A percentile compares a stretch with the other conserved stretches of the same genome.
Evolutionary conservation across 2,888 invertebrate genomes (phyloP).

Genomic region (Melanophora roralis): DNA sequence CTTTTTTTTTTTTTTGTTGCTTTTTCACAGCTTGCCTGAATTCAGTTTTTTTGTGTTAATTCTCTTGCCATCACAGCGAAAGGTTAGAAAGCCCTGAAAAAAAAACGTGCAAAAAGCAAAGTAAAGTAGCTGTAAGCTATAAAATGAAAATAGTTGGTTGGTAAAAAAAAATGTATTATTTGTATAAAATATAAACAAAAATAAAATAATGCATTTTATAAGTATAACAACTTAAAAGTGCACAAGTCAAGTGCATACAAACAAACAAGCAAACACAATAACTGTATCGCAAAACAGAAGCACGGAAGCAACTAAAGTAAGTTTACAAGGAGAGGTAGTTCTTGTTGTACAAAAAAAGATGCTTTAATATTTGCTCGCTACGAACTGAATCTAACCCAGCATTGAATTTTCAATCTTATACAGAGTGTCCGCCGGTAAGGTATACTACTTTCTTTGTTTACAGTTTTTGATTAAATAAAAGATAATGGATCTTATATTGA

Average conservation of each 20-base stretch:
- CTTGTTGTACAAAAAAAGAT: not conserved
- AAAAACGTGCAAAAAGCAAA: constrained; percentile 33
- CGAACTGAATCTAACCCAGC: not conserved
- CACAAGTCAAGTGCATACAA: constrained; percentile 59
- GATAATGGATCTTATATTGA: no score
- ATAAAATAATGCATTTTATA: constrained; percentile 61
- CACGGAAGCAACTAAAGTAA: constrained; percentile 28
- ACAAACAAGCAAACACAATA: constrained; percentile 33
- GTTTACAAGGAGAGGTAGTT: not conserved
- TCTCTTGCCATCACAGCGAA: constrained; percentile 14
- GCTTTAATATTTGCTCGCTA: not conserved
- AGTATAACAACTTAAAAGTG: constrained; percentile 62
- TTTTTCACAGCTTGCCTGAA: not conserved
- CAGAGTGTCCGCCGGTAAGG: no score
- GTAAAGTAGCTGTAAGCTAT: constrained; percentile 58
- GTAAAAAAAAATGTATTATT: constrained; percentile 14
- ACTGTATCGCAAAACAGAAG: constrained; percentile 2
- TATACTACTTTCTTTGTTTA: no score
- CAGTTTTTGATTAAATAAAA: no score
- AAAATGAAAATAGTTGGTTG: constrained; percentile 27
- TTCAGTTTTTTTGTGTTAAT: constrained; percentile 15
- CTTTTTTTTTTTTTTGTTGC: constrained; percentile 1
- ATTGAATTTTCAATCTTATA: not conserved
- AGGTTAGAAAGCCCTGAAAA: constrained; percentile 49
- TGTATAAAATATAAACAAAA: constrained; percentile 53